Evolutionary conservation across 2,797 vertebrate species (phyloP), one percentile per base, ranked within the genome.

Genomic region (Xiphophorus birchmanni): DNA sequence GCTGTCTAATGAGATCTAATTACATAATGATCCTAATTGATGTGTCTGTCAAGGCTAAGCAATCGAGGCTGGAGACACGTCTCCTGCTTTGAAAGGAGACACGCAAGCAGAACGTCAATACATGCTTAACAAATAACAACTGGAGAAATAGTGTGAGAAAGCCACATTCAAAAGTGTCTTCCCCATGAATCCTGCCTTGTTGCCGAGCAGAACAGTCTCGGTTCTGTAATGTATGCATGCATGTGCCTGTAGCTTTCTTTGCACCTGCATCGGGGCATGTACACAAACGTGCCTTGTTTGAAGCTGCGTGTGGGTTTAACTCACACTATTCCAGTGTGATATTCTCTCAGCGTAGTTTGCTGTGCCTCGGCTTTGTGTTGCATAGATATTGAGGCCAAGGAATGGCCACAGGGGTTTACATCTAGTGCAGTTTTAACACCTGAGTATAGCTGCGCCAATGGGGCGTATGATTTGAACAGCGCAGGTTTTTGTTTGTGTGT

Each of bases 321-420:
- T 85, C 85, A 78, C 47, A 44, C 81, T 78, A 72, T 72, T 80
- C 67, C 81, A 80, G 44, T 73, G 82, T 90, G 85, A 91, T 84
- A 80, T 87, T 87, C 88, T 90, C 92, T 89, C 79, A 83, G 79
- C 65, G 77, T 82, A 88, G 86, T 83, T 87, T 80, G 65, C 82
- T 81, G 74, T 83, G 87, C 82, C 86, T 89, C 76, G 29, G 79
- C 78, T 79, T 84, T 90, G 78, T 76, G 78, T 82, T 84, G 81
- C 86, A 84, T 87, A 83, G 77, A 90, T 93, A 93, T 92, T 92
- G 90, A 93, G 89, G 90, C 87, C 92, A 91, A 78, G 52, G 73
- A 84, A 76, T 85, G 80, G 89, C 92, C 84, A 85, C 35, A 65
- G 89, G 89, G 87, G 86, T 75, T 86, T 86, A 78, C 75, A 72